These are phyloP conservation scores for Brachymystax lenok DNA, from an alignment of 2,797 vertebrate species.

Conservation along the genomic window DNA sequence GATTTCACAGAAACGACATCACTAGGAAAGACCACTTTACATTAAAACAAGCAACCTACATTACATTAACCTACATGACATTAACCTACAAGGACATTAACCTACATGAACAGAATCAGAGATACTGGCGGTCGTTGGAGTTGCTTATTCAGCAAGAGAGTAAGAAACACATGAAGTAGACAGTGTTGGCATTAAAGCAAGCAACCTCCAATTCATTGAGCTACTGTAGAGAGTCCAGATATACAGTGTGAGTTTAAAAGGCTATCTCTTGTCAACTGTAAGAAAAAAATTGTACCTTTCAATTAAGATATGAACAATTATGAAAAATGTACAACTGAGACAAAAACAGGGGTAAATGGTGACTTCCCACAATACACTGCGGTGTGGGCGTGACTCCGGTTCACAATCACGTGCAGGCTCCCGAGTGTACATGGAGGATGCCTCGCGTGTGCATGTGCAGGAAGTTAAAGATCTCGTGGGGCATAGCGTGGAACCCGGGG, in stretches of 20 bases:
- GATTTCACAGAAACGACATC: constrained; percentile 68
- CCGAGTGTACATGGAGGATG: constrained; percentile 91
- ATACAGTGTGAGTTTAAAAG: constrained; percentile 25
- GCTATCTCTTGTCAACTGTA: constrained; percentile 27
- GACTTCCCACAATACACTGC: background rate
- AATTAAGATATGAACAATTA: constrained; percentile 4
- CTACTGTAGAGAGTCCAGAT: constrained; percentile 21
- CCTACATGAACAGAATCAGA: constrained; percentile 35
- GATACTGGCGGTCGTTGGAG: constrained; percentile 26
- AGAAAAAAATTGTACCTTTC: constrained; percentile 10
- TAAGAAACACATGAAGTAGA: constrained; percentile 38
- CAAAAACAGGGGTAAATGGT: constrained; percentile 11
- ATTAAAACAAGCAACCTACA: constrained; percentile 64
- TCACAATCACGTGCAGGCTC: constrained; percentile 81
- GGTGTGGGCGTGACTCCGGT: background rate
- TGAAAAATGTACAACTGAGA: background rate
- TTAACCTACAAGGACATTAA: too few species aligned
- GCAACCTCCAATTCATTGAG: constrained; percentile 44
- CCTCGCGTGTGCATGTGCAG: constrained; percentile 96
- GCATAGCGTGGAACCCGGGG: constrained; percentile 97
- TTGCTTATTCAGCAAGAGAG: constrained; percentile 38
- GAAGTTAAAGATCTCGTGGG: constrained; percentile 96
- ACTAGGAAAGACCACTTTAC: constrained; percentile 70
- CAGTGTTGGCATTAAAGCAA: constrained; percentile 51
- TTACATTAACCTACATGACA: background rate